A percentile compares a stretch with the other conserved stretches of the same genome.
phyloP scores from a whole-genome alignment of 2,113 vertebrate genomes.

The Thamnophis sirtalis region DNA sequence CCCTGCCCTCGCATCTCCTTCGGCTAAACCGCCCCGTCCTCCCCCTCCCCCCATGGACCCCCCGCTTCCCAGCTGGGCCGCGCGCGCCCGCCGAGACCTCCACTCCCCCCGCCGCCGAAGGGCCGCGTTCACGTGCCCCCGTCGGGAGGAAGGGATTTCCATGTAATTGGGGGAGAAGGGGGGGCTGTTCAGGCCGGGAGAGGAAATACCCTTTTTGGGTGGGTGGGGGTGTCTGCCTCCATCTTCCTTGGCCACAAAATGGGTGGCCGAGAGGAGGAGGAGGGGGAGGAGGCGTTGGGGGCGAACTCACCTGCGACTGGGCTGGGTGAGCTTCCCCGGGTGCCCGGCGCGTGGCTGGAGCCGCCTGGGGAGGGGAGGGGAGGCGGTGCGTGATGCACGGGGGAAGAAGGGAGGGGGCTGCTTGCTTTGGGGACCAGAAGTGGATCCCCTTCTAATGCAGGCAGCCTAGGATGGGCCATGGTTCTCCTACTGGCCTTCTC shows the following conservation, averaged over 20 bases:
- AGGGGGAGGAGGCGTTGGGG: slow-evolving; percentile 7
- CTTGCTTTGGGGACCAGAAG: background rate
- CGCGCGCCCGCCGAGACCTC: no score
- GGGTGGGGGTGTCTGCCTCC: accelerated
- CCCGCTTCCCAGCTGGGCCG: no score
- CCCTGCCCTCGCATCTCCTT: background rate
- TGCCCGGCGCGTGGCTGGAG: slow-evolving; percentile 22
- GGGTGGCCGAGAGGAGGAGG: slow-evolving; percentile 47
- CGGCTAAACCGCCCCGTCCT: background rate
- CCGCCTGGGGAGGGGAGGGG: background rate
- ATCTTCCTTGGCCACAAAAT: slow-evolving; percentile 42
- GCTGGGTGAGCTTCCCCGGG: background rate
- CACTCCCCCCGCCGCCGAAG: background rate
- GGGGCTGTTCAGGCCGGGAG: background rate
- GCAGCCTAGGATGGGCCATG: background rate
- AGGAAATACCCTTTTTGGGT: no score
- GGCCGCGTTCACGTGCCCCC: no score
- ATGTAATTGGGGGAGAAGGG: background rate
- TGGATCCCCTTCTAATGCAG: background rate
- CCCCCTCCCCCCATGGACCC: no score
- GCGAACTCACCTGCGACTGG: slow-evolving; percentile 44
- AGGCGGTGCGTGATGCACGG: no score
- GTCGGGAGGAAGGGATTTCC: background rate
- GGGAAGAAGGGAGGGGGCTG: no score
- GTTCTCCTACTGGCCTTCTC: background rate